Conservation (phyloP, 1,140 invertebrate genomes). For the Eupristina koningsbergeri region DNA sequence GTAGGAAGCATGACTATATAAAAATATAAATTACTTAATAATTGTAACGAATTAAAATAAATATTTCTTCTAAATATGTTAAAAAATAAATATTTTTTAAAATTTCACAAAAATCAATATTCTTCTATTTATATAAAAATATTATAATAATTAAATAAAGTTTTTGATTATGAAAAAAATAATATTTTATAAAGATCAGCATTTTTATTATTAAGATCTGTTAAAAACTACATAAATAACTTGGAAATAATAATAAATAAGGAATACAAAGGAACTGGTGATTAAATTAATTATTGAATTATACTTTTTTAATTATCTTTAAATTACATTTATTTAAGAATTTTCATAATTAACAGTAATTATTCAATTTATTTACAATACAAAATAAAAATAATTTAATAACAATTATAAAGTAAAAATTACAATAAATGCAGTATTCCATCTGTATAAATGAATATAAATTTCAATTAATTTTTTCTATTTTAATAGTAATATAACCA, state of each 20-base stretch:
- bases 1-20: too few species aligned
- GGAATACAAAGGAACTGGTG: neutral
- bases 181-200: neutral
- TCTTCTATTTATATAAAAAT: neutral
- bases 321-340: slow-evolving; percentile 30
- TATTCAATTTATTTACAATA: slow-evolving; percentile 37
- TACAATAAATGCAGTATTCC: slow-evolving; percentile 23
- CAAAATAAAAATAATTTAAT: neutral
- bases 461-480: neutral
- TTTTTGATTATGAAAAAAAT: neutral
- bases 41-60: too few species aligned
- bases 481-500: slow-evolving; percentile 16
- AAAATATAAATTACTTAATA: too few species aligned
- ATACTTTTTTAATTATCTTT: slow-evolving; percentile 27
- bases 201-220: too few species aligned
- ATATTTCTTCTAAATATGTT: too few species aligned
- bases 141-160: too few species aligned
- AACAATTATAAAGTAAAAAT: slow-evolving; percentile 27
- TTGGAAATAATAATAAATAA: neutral
- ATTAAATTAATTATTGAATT: slow-evolving; percentile 36
- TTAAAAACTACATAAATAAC: too few species aligned
- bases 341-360: neutral
- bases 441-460: slow-evolving; percentile 14
- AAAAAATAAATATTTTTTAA: neutral
- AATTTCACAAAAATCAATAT: neutral